Evolutionary conservation across 35 echinoderm and acorn worm species (phyloP).

Genomic region (Eucidaris tribuloides): DNA sequence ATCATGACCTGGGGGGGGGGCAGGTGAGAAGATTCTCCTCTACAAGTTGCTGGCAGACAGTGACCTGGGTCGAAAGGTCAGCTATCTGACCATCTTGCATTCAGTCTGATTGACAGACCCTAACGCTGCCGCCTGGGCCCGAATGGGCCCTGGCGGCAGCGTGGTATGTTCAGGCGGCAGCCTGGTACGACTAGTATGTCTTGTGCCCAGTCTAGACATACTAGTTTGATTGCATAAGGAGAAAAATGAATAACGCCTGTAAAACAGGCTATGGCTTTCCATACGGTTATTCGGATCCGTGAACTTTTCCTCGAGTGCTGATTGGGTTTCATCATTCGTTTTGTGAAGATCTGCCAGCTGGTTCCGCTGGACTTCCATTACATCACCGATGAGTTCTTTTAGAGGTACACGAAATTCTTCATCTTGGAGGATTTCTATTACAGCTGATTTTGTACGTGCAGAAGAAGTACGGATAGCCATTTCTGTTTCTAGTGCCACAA

Average conservation of each 20-base stretch:
- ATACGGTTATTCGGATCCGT: neutral
- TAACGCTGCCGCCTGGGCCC: no score
- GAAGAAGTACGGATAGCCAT: no score
- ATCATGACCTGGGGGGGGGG: neutral
- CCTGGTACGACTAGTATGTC: no score
- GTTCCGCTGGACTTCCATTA: neutral
- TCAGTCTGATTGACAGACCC: no score
- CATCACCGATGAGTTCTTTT: neutral
- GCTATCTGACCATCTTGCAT: neutral
- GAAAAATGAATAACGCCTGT: no score
- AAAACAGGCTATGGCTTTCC: no score
- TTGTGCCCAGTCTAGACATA: no score
- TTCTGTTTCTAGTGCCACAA: no score
- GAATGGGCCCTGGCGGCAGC: no score
- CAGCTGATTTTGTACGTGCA: neutral
- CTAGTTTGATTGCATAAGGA: no score
- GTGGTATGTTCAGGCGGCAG: no score
- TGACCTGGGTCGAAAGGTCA: neutral
- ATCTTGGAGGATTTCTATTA: neutral
- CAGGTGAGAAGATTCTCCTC: neutral
- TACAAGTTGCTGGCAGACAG: neutral
- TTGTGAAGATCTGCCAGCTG: neutral
- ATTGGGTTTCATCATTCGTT: neutral
- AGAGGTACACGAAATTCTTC: neutral
- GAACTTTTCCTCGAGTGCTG: neutral